Percentiles rank a stretch among this genome's conserved stretches.
Evolutionary conservation across 2,888 invertebrate species (phyloP).

Genomic region (Polyommatus icarus): DNA sequence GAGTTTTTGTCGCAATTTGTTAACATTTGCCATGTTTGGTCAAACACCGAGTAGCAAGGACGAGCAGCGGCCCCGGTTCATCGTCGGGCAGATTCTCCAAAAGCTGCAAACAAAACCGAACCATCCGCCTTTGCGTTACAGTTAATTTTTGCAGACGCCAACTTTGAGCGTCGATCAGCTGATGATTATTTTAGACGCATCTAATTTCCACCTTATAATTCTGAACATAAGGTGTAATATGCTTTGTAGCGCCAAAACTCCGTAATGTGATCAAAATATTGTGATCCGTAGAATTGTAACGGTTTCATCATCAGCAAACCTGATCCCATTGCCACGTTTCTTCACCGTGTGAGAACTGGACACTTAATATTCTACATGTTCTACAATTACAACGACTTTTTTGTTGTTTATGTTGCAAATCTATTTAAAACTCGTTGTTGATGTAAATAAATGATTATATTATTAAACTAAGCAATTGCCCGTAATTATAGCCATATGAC

Average conservation of each 20-base stretch:
- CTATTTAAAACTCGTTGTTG: background rate
- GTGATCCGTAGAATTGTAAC: conserved; percentile 7
- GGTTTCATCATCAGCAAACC: conserved; percentile 9
- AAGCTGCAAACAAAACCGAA: background rate
- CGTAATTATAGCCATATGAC: background rate
- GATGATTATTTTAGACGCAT: background rate
- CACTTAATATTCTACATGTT: background rate
- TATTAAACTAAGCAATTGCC: too few relatives aligned
- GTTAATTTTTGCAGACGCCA: background rate
- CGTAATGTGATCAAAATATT: conserved; percentile 1
- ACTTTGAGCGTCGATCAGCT: background rate
- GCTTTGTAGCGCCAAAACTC: background rate
- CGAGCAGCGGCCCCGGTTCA: conserved; percentile 2
- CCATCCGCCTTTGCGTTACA: background rate
- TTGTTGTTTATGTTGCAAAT: background rate
- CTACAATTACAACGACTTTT: background rate
- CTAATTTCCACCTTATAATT: background rate
- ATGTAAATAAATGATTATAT: background rate
- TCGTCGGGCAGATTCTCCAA: background rate
- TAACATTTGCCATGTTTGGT: conserved; percentile 3
- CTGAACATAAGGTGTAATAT: background rate
- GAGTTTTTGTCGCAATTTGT: background rate
- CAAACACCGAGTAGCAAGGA: background rate
- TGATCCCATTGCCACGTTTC: conserved; percentile 20
- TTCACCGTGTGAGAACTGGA: background rate